Evolutionary conservation across 2,888 invertebrate genomes (phyloP), one percentile per base, ranked within the genome.

Genomic region (Agrochola lota): DNA sequence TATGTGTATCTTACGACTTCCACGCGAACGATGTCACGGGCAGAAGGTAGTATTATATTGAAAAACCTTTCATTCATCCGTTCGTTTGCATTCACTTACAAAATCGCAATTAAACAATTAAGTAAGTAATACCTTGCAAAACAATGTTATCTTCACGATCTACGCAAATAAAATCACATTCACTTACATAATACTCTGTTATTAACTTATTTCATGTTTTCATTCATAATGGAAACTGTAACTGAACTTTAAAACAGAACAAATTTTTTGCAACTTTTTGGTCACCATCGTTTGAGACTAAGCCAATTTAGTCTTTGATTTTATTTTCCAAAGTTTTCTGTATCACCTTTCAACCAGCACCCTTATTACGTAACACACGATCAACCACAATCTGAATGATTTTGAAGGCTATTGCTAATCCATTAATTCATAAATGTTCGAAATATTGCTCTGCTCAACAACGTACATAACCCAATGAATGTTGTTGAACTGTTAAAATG

Each of bases 61-160:
- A 60, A 71, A 77, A 62, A 46, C 55, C 59, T 77, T 84, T 84
- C 72, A 72, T 81, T 77, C 57, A 77, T 57, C 30, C 43, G 64
- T 69, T n/a, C 52, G 12, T 68, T 78, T 35, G 7, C 81, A 77
- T 81, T 84, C 77, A 71, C 74, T 69, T 67, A 62, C 64, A 69
- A 75, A 74, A 74, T 76, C n/a, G 35, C 70, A 77, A 76, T 77
- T 66, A 74, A 72, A 77, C 84, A 84, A 84, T 84, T 80, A 77
- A 81, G 77, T 73, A 60, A 77, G 72, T 80, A 74, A 74, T 69
- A 59, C 30, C 12, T 76, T 76, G 73, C 71, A 55, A 78, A 55
- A 77, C 73, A 80, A 74, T 77, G 73, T 23, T 78, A 84, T 84
- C 84, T 60, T 64, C 43, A 70, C 26, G 17, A 80, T 80, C 73